These are phyloP conservation scores for Ptilodon capucinus DNA, from an alignment of 2,888 invertebrate genomes.

Conservation along the genomic window DNA sequence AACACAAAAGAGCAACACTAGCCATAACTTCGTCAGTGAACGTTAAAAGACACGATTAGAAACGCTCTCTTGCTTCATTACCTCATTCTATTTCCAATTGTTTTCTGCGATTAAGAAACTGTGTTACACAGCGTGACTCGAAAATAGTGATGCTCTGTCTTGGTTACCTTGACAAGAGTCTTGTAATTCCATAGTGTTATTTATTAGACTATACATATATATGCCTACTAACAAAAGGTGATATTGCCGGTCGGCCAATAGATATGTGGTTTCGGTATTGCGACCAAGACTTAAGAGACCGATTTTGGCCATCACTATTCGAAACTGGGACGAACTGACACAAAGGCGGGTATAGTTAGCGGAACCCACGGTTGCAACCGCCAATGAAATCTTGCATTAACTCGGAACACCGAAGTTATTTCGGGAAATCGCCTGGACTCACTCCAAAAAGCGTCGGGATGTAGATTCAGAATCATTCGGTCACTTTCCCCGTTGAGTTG, in stretches of 20 bases:
- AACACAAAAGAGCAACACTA: background rate
- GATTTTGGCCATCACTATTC: too few relatives aligned
- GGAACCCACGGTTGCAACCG: constrained; percentile 55
- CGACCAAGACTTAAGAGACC: too few relatives aligned
- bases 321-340: constrained; percentile 27
- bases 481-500: constrained; percentile 74
- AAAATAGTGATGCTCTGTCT: too few relatives aligned
- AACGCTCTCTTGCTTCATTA: background rate
- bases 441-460: constrained; percentile 67
- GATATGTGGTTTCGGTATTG: too few relatives aligned
- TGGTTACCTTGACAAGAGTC: too few relatives aligned
- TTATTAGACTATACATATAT: too few relatives aligned
- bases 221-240: too few relatives aligned
- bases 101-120: constrained; percentile 17
- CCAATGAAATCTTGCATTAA: constrained; percentile 64
- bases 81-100: background rate
- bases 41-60: background rate
- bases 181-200: too few relatives aligned
- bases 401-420: constrained; percentile 70
- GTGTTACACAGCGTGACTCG: constrained; percentile 9
- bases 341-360: constrained; percentile 33
- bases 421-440: constrained; percentile 75
- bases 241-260: too few relatives aligned
- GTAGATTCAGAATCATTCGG: constrained; percentile 66
- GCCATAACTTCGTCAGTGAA: background rate